A percentile compares a stretch with the other conserved stretches of the same genome.
Evolutionary conservation across 2,113 vertebrate species (phyloP).

Genomic region (Plecturocebus donacophilus): DNA sequence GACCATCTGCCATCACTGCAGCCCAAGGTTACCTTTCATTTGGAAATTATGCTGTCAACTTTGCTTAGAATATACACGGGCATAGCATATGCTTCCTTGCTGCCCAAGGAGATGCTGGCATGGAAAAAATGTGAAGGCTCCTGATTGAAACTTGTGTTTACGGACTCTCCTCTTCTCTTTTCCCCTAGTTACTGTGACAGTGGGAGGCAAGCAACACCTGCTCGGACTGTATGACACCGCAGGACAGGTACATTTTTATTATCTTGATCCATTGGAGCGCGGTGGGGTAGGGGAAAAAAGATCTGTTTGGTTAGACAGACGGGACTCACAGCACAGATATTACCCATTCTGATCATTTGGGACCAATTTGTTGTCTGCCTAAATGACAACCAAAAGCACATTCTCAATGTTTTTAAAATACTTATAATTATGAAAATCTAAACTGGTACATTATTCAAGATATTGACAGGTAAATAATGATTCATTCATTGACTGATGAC

Average conservation of each 20-base stretch:
- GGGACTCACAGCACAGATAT: neutral
- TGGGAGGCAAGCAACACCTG: conserved; percentile 92
- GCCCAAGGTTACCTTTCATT: conserved; percentile 22
- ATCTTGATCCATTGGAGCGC: neutral
- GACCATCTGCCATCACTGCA: conserved; percentile 37
- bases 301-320: neutral
- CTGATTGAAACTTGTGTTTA: neutral
- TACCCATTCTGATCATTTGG: neutral
- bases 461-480: neutral
- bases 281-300: neutral
- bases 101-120: neutral
- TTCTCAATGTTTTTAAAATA: neutral
- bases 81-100: neutral
- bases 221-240: conserved; percentile 93
- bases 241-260: conserved; percentile 88
- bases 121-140: neutral
- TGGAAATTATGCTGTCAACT: conserved; percentile 13
- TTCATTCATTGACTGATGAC: neutral
- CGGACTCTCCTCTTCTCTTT: conserved; percentile 67
- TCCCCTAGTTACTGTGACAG: conserved; percentile 90
- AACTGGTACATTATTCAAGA: neutral
- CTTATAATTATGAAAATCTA: neutral
- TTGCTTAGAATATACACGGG: neutral
- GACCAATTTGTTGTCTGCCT: neutral
- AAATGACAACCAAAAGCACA: conserved; percentile 14